A percentile compares a stretch with the other conserved stretches of the same genome.
These are phyloP conservation scores for Brachionus calyciflorus DNA, from an alignment of 1,140 invertebrate species.

Conservation along the genomic window DNA sequence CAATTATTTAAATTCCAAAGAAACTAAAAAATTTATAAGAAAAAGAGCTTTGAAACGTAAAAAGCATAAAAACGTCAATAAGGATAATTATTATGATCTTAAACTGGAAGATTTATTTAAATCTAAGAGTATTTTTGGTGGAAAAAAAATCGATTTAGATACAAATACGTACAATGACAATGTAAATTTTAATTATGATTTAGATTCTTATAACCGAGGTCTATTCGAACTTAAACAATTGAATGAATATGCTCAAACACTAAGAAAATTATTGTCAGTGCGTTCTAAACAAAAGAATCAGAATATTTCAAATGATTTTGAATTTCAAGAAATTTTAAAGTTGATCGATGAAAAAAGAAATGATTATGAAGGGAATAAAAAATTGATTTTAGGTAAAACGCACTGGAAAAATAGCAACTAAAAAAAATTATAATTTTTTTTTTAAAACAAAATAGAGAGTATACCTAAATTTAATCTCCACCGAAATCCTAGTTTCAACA, in stretches of 20 bases:
- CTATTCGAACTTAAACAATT: slow-evolving; percentile 13
- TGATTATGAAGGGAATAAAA: slow-evolving; percentile 14
- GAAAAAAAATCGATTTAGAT: not conserved
- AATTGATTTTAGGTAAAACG: not conserved
- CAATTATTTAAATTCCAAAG: not conserved
- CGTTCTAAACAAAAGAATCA: not conserved
- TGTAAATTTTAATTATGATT: not conserved
- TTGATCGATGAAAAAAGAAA: not conserved
- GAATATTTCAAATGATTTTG: not conserved
- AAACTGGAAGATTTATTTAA: not conserved
- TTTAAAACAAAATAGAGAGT: not conserved
- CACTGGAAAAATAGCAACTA: not conserved
- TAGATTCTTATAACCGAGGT: not conserved
- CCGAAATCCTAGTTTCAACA: not conserved
- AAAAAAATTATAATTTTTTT: not conserved
- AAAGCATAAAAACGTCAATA: not conserved
- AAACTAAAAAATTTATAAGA: slow-evolving; percentile 28
- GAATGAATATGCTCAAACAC: not conserved
- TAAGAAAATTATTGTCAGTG: not conserved
- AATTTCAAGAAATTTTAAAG: not conserved
- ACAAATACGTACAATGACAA: not conserved
- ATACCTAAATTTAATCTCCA: not conserved
- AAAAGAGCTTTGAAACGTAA: slow-evolving; percentile 2
- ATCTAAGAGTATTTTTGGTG: not conserved
- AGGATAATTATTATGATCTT: slow-evolving; percentile 18